phyloP scores from a whole-genome alignment of 2,888 invertebrate genomes.

The Ischnura elegans region DNA sequence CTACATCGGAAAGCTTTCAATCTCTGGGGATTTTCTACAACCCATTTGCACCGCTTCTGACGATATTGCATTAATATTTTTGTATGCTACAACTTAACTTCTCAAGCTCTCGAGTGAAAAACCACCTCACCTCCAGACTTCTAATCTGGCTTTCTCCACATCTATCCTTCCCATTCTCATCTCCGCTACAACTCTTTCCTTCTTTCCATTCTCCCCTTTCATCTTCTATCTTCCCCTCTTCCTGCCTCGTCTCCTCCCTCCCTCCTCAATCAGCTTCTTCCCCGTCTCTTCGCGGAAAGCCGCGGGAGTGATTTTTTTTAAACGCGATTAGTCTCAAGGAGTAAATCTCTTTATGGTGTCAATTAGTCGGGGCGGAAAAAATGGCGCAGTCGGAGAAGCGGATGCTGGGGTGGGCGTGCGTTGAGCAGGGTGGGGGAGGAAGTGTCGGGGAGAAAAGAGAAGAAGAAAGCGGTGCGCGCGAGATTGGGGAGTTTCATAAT shows the following conservation, averaged over 20 bases:
- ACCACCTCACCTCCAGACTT: not conserved
- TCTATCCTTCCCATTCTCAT: not conserved
- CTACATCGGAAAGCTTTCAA: no score
- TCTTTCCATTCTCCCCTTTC: not conserved
- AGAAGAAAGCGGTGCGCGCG: not conserved
- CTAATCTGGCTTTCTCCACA: not conserved
- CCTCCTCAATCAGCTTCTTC: not conserved
- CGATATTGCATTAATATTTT: no score
- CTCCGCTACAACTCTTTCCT: not conserved
- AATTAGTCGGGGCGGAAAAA: constrained; percentile 43
- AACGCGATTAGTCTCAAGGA: constrained; percentile 66
- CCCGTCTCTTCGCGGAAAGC: constrained; percentile 34
- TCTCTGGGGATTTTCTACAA: no score
- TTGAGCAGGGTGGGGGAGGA: not conserved
- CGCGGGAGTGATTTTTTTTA: constrained; percentile 60
- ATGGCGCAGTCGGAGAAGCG: constrained; percentile 38
- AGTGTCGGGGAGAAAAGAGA: not conserved
- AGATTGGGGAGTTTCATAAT: constrained; percentile 70
- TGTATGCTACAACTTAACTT: no score
- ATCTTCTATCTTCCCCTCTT: not conserved
- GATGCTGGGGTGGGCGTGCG: constrained; percentile 53
- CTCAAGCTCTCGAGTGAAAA: no score
- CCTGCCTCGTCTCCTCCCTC: not conserved
- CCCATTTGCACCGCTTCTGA: no score
- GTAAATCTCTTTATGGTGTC: constrained; percentile 67